Conservation (phyloP, 2,113 vertebrate species). For the Dicerorhinus sumatrensis region DNA sequence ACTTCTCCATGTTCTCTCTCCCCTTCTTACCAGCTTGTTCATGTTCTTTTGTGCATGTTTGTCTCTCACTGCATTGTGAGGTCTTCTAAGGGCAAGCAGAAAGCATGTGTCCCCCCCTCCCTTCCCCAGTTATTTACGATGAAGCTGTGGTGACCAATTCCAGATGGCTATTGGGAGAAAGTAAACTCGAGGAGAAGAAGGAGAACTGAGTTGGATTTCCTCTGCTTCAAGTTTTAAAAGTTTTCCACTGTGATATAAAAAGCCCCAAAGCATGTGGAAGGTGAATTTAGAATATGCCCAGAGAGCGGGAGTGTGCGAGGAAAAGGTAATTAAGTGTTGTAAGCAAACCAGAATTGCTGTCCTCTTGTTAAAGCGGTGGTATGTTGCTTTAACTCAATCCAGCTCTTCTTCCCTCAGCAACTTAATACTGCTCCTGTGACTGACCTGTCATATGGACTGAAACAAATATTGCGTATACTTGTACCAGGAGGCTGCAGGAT, state of each 20-base stretch:
- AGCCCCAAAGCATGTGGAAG: neutral
- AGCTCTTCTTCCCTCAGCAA: neutral
- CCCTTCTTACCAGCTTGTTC: neutral
- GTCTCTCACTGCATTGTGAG: neutral
- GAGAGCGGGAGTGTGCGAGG: neutral
- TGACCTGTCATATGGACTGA: neutral
- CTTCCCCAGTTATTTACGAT: neutral
- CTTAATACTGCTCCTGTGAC: neutral
- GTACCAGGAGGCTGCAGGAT: neutral
- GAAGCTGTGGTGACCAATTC: neutral
- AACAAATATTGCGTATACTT: neutral
- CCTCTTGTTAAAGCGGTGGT: neutral
- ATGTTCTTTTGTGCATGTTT: neutral
- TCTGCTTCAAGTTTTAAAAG: constrained; percentile 41
- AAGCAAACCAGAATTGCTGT: neutral
- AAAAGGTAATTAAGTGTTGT: neutral
- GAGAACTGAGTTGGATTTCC: constrained; percentile 33
- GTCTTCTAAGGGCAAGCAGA: neutral
- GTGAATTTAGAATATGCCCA: neutral
- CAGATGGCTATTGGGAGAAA: constrained; percentile 41
- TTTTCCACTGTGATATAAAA: constrained; percentile 34
- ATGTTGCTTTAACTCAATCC: neutral
- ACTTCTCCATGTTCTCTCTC: neutral
- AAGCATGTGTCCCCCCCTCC: neutral
- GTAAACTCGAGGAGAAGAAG: neutral